Evolutionary conservation across 2,888 invertebrate species (phyloP).

Genomic region (Eudasyphora cyanicolor): DNA sequence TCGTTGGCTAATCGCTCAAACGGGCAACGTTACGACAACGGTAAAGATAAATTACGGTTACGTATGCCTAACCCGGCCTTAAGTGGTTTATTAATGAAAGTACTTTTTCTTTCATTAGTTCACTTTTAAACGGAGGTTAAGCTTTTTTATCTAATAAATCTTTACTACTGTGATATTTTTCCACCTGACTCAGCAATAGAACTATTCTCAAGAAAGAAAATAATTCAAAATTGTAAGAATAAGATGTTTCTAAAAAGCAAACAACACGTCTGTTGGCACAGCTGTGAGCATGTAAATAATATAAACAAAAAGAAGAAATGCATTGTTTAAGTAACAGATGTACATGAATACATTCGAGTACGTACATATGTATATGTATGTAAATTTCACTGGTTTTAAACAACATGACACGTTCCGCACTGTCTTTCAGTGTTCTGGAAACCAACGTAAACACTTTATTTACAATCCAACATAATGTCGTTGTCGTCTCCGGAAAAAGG

Average conservation of each 20-base stretch:
- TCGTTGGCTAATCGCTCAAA: too few relatives aligned
- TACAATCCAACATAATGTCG: neutral
- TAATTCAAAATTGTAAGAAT: neutral
- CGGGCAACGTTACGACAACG: too few relatives aligned
- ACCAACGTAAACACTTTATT: neutral
- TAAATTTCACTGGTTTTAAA: neutral
- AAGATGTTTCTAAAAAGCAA: neutral
- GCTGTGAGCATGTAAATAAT: neutral
- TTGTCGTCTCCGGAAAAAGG: neutral
- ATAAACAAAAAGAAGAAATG: neutral
- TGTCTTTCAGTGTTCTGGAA: neutral
- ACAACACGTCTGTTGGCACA: neutral
- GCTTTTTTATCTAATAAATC: neutral
- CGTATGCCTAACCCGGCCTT: too few relatives aligned
- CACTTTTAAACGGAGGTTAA: too few relatives aligned
- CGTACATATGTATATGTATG: neutral
- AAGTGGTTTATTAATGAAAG: too few relatives aligned
- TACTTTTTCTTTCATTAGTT: too few relatives aligned
- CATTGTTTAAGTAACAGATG: neutral
- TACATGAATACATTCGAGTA: too few relatives aligned
- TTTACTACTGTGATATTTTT: neutral
- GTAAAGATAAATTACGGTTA: too few relatives aligned
- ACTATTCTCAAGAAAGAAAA: neutral
- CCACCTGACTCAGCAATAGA: neutral
- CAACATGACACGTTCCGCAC: neutral